phyloP scores from a whole-genome alignment of 2,797 vertebrate species.

The Spinus olivaceus region DNA sequence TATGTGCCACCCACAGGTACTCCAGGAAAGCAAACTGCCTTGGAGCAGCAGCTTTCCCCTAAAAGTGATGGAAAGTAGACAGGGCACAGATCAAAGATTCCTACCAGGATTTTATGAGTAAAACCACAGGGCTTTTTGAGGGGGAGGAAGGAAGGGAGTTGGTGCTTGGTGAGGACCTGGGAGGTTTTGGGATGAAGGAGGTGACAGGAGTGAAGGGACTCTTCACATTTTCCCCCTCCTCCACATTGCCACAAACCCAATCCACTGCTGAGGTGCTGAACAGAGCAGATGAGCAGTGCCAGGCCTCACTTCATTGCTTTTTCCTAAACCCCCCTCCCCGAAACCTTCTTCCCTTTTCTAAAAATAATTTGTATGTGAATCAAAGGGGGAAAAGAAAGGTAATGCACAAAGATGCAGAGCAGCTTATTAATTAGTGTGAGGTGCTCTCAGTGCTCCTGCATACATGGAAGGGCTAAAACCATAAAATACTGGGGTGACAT shows the following conservation, averaged over 20 bases:
- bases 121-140: neutral
- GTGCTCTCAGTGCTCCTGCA: constrained; percentile 3
- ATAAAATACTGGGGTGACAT: neutral
- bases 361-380: constrained; percentile 44
- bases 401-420: constrained; percentile 34
- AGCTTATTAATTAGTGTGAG: constrained; percentile 50
- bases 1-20: neutral
- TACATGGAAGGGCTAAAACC: neutral
- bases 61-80: neutral
- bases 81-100: neutral
- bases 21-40: neutral
- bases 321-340: fast-evolving
- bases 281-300: neutral
- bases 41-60: neutral
- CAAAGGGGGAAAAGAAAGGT: constrained; percentile 44
- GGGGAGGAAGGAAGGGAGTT: neutral
- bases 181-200: neutral
- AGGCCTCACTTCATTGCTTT: neutral
- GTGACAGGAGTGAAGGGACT: neutral
- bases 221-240: neutral
- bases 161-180: neutral
- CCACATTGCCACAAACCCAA: neutral
- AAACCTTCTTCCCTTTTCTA: constrained; percentile 15
- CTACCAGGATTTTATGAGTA: neutral
- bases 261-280: neutral